Base-by-base conservation (phyloP, 2,797 vertebrate species). In the Sternotherus odoratus region DNA sequence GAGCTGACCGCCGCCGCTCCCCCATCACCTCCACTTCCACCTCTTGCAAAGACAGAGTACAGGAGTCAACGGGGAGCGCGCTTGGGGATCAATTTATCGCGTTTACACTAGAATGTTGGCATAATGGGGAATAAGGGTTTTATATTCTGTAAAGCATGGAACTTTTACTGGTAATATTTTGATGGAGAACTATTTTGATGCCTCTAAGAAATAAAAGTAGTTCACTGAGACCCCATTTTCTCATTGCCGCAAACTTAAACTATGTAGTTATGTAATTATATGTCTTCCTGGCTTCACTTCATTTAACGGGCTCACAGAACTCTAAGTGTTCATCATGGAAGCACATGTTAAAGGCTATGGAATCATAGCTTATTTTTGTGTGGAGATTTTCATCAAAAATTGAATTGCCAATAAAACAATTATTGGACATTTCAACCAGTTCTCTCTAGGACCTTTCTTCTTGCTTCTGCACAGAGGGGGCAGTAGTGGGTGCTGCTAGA, bases 261-360 rank as follows among this genome's bases (percentile, higher is more conserved):
- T 90, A 88, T n/a, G n/a, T 88, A 93, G 74, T 53, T 89, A 54
- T 57, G 5, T 92, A 84, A 93, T 95, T 93, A 87, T 9, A 83
- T 94, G 74, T 86, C 78, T 91, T 94, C 92, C 91, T 86, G 57
- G 92, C 88, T 91, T 86, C 85, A 84, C 86, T 85, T 87, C 91
- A 69, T 92, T 97, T 96, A 43, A 82, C 90, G 94, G 86, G 82
- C 53, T 83, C 82, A 83, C 63, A 82, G 54, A 50, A 30, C 83
- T 95, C 93, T 95, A 96, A 77, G 82, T 56, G 60, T 81, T 95
- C 74, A 79, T 66, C 83, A 86, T 87, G 86, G 86, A 93, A 94
- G 78, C 60, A 91, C 83, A 85, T 86, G 91, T 80, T 92, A 96
- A 92, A 86, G 87, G 75, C 90, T 82, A 74, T 43, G 81, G 85